These are phyloP conservation scores for Cinara cedri DNA, from an alignment of 2,888 invertebrate species.

Conservation along the genomic window DNA sequence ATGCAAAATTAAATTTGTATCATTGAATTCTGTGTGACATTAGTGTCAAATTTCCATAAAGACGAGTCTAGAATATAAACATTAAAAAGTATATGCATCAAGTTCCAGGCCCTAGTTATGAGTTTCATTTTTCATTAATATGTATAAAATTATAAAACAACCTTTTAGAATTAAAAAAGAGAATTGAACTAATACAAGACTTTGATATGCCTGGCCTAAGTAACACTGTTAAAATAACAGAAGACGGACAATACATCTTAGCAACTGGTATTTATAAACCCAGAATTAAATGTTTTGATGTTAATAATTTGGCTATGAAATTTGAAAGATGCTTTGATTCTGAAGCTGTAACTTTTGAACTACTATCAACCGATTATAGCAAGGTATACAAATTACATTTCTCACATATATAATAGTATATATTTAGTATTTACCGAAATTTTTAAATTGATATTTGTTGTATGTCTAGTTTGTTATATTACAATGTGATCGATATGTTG, in stretches of 20 bases:
- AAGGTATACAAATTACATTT: constrained; percentile 71
- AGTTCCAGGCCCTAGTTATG: no score
- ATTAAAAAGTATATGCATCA: no score
- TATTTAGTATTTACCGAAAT: neutral
- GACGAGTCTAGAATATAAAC: no score
- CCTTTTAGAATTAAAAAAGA: constrained; percentile 78
- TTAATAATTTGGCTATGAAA: constrained; percentile 92
- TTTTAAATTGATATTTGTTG: constrained; percentile 49
- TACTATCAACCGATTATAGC: constrained; percentile 93
- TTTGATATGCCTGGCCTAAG: constrained; percentile 98
- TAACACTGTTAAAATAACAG: constrained; percentile 80
- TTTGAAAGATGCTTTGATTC: constrained; percentile 98
- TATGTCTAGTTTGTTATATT: constrained; percentile 81
- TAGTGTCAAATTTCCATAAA: no score
- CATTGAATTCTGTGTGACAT: no score
- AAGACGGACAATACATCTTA: constrained; percentile 90
- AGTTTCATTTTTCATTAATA: no score
- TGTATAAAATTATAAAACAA: no score
- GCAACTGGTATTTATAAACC: constrained; percentile 97
- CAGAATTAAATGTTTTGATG: constrained; percentile 93
- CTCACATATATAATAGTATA: neutral
- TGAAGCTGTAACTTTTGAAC: constrained; percentile 91
- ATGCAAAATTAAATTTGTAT: no score
- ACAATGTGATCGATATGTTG: constrained; percentile 88
- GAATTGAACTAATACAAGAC: constrained; percentile 97